Percentiles rank a stretch among this genome's conserved stretches.
These are phyloP conservation scores for Neomonachus schauinslandi DNA, from an alignment of 2,113 vertebrate species.

Conservation along the genomic window DNA sequence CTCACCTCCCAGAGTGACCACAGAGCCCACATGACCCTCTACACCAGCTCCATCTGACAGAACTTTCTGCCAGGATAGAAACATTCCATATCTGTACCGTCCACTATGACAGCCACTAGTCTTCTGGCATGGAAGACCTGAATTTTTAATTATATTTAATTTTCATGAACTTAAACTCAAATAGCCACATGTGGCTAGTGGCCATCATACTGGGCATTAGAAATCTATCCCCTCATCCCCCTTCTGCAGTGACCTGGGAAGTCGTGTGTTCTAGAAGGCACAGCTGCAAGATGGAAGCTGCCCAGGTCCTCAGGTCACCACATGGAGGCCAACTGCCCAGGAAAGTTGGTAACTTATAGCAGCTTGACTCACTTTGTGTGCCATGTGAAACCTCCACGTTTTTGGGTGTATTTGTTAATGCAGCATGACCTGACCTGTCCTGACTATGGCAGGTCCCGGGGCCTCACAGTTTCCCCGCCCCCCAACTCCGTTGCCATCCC, in stretches of 20 bases:
- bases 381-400: too few species aligned
- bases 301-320: not conserved
- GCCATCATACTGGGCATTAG: too few species aligned
- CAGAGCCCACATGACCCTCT: not conserved
- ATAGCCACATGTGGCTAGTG: not conserved
- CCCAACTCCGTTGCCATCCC: not conserved
- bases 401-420: not conserved
- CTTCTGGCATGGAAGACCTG: not conserved
- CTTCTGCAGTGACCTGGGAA: not conserved
- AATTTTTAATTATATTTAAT: not conserved
- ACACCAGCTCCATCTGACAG: not conserved
- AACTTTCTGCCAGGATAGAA: not conserved
- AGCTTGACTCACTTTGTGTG: not conserved
- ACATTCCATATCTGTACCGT: not conserved
- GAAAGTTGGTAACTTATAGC: not conserved
- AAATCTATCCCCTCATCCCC: not conserved
- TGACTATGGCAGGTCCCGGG: not conserved
- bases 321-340: not conserved
- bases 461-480: fast-evolving
- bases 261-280: not conserved
- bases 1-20: not conserved
- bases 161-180: not conserved
- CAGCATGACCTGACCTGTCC: not conserved
- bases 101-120: not conserved
- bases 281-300: not conserved